These are phyloP conservation scores for Nemotelus nigrinus DNA, from an alignment of 2,888 invertebrate genomes.

Conservation along the genomic window DNA sequence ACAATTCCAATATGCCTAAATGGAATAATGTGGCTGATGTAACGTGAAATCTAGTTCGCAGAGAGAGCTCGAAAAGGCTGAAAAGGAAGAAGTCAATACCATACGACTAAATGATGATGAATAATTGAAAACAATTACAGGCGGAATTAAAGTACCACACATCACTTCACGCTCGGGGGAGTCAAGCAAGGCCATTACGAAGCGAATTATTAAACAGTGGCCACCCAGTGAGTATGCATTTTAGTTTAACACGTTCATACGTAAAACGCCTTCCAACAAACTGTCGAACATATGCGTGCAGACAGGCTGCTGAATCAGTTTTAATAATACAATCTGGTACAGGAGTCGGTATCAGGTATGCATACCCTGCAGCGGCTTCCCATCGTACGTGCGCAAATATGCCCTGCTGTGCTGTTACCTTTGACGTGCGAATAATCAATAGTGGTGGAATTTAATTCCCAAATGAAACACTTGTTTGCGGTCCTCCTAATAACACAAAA, in stretches of 20 bases:
- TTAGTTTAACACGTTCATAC: slow-evolving; percentile 8
- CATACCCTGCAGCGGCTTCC: neutral
- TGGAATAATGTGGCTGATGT: too few species aligned
- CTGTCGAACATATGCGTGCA: slow-evolving; percentile 25
- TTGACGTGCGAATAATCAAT: slow-evolving; percentile 33
- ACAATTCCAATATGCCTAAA: too few species aligned
- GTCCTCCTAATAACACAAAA: slow-evolving; percentile 35
- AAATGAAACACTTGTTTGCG: slow-evolving; percentile 35
- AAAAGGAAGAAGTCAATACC: slow-evolving; percentile 6
- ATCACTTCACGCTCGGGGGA: neutral
- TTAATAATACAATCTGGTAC: neutral
- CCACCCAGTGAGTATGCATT: slow-evolving; percentile 24
- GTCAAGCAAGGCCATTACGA: neutral
- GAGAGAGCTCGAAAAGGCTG: too few species aligned
- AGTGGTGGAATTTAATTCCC: slow-evolving; percentile 20
- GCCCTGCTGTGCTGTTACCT: slow-evolving; percentile 6
- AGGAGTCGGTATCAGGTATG: neutral
- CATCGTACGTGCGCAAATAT: slow-evolving; percentile 27
- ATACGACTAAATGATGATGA: slow-evolving; percentile 30
- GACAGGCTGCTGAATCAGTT: slow-evolving; percentile 1
- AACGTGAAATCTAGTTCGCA: too few species aligned
- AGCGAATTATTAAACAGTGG: slow-evolving; percentile 23
- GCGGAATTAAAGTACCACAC: slow-evolving; percentile 26
- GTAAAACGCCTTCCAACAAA: slow-evolving; percentile 3
- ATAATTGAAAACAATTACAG: slow-evolving; percentile 37